Evolutionary conservation across 2,888 invertebrate species (phyloP).

Genomic region (Mesorhabditis belari): DNA sequence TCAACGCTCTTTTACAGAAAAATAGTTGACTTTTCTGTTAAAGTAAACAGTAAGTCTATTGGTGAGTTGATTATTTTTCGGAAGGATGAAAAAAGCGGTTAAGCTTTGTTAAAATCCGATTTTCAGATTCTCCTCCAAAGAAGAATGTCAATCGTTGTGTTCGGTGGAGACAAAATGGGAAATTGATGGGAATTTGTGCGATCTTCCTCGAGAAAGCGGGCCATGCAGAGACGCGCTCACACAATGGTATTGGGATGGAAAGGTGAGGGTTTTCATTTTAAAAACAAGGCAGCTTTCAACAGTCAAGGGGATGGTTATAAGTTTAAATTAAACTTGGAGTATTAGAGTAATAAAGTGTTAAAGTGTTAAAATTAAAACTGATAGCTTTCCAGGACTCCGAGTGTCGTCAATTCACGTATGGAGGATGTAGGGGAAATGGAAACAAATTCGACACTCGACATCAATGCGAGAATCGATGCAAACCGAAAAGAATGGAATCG

Average conservation of each 20-base stretch:
- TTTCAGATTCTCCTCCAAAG: slow-evolving; percentile 30
- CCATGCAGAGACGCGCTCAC: slow-evolving; percentile 47
- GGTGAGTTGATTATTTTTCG: no score
- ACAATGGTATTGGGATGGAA: slow-evolving; percentile 43
- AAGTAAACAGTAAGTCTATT: no score
- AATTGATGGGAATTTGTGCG: slow-evolving; percentile 7
- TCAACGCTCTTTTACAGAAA: no score
- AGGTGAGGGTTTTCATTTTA: slow-evolving; percentile 10
- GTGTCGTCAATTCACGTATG: slow-evolving; percentile 45
- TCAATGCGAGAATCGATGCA: slow-evolving; percentile 23
- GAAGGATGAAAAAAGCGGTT: not conserved
- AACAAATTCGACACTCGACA: slow-evolving; percentile 23
- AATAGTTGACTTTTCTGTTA: no score
- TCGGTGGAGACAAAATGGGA: slow-evolving; percentile 15
- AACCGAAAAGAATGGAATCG: slow-evolving; percentile 7
- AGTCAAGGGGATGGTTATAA: no score
- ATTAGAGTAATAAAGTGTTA: no score
- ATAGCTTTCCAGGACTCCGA: slow-evolving; percentile 2
- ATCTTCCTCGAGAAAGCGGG: slow-evolving; percentile 26
- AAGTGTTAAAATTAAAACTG: no score
- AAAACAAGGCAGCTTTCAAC: not conserved
- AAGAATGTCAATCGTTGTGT: slow-evolving; percentile 46
- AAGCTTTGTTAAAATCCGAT: not conserved
- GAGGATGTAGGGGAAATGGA: slow-evolving; percentile 48
- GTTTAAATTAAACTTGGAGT: no score